phyloP scores from a whole-genome alignment of 2,113 vertebrate genomes.

The Formicarius rufipectus region DNA sequence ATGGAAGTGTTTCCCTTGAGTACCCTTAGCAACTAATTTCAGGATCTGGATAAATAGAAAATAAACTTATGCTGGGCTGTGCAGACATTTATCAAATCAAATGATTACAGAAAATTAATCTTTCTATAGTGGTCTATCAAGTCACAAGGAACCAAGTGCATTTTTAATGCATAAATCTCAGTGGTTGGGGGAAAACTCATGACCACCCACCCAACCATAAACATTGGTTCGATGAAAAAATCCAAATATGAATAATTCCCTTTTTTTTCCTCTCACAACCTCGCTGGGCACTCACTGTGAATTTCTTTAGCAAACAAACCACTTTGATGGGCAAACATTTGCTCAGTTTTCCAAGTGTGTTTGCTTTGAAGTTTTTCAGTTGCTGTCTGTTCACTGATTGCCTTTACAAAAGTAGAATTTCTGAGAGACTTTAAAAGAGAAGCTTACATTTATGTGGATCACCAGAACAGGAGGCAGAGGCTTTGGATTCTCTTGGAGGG shows the following conservation, averaged over 20 bases:
- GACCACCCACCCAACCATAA: background rate
- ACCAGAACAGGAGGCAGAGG: background rate
- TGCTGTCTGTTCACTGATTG: conserved; percentile 58
- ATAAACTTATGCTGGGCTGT: conserved; percentile 25
- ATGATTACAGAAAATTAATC: conserved; percentile 49
- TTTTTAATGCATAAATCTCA: conserved; percentile 9
- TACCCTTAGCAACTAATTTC: conserved; percentile 52
- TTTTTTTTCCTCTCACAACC: conserved; percentile 51
- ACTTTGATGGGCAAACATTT: conserved; percentile 74
- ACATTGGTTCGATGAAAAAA: background rate
- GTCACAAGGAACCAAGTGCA: background rate
- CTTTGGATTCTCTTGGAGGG: background rate
- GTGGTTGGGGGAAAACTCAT: background rate
- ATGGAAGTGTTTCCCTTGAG: conserved; percentile 12
- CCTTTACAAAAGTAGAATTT: background rate
- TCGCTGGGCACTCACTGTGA: conserved; percentile 60
- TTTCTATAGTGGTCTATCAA: background rate
- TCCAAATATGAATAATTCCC: background rate
- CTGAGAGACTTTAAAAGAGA: background rate
- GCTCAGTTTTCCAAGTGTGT: conserved; percentile 38
- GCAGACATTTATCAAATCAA: conserved; percentile 49
- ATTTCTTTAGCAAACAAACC: conserved; percentile 77
- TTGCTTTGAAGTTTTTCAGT: conserved; percentile 51
- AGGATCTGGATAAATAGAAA: conserved; percentile 33
- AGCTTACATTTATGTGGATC: background rate